phyloP scores from a whole-genome alignment of 2,888 invertebrate species.

The Leucoptera coffeella region DNA sequence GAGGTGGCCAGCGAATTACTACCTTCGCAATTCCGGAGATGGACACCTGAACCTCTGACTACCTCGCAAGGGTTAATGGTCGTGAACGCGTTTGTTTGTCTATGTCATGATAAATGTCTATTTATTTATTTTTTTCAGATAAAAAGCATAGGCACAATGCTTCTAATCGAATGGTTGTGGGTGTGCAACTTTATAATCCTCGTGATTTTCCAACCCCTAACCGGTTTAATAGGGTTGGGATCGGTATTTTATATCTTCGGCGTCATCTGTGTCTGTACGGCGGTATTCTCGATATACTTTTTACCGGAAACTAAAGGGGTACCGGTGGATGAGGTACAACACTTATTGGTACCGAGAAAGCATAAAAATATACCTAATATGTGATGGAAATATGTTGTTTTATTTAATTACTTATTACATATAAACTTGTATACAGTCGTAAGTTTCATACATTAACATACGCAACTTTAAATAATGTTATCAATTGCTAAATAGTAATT shows the following conservation, averaged over 20 bases:
- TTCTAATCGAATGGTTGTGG: constrained; percentile 20
- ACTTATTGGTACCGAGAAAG: constrained; percentile 9
- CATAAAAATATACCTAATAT: background rate
- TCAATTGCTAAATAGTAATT: too few species aligned
- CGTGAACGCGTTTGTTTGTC: too few species aligned
- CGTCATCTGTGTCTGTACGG: constrained; percentile 11
- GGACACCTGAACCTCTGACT: too few species aligned
- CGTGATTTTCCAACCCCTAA: constrained; percentile 18
- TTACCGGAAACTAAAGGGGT: constrained; percentile 24
- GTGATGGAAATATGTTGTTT: too few species aligned
- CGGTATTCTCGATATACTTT: constrained; percentile 12
- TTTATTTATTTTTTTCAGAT: constrained; percentile 13
- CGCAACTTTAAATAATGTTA: too few species aligned
- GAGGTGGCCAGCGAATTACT: too few species aligned
- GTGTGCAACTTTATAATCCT: constrained; percentile 17
- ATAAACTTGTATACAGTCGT: too few species aligned
- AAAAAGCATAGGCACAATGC: constrained; percentile 16
- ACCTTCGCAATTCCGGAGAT: too few species aligned
- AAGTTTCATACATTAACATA: too few species aligned
- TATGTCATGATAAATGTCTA: too few species aligned
- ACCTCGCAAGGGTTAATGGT: too few species aligned
- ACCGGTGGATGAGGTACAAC: constrained; percentile 18
- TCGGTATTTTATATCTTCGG: constrained; percentile 22
- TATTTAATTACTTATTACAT: too few species aligned
- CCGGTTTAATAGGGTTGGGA: constrained; percentile 14